phyloP scores from a whole-genome alignment of 2,113 vertebrate species.

The Sterna hirundo region DNA sequence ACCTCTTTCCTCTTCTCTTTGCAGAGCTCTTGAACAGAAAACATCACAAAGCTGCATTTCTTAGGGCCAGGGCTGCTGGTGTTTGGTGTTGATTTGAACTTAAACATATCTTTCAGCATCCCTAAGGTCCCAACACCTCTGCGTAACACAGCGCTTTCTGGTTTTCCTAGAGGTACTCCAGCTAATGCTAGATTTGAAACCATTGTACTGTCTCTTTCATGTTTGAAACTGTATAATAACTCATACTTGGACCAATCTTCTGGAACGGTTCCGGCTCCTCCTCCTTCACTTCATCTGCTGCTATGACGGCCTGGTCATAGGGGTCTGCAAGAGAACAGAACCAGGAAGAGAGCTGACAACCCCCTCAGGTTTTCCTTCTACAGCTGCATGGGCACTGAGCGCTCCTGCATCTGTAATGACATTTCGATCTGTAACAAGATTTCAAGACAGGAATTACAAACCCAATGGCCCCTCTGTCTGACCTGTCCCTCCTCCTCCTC shows the following conservation, averaged over 20 bases:
- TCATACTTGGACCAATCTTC: constrained; percentile 98
- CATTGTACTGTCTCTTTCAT: not conserved
- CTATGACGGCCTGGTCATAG: constrained; percentile 91
- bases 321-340: constrained; percentile 85
- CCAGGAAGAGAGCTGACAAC: constrained; percentile 19
- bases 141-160: not conserved
- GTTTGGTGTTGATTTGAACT: not conserved
- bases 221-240: not conserved
- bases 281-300: constrained; percentile 92
- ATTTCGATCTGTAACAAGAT: not conserved
- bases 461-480: not conserved
- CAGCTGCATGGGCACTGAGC: constrained; percentile 4
- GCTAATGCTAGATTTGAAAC: not conserved
- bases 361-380: not conserved
- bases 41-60: not conserved
- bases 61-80: not conserved
- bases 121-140: not conserved
- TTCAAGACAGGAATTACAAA: not conserved
- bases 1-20: not conserved
- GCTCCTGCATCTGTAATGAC: constrained; percentile 4
- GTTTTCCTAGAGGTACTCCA: not conserved
- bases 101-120: not conserved
- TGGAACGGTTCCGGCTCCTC: constrained; percentile 93
- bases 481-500: not conserved
- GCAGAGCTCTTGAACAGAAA: not conserved